Evolutionary conservation across 2,113 vertebrate genomes (phyloP).

Genomic region (Paradisaea rubra): DNA sequence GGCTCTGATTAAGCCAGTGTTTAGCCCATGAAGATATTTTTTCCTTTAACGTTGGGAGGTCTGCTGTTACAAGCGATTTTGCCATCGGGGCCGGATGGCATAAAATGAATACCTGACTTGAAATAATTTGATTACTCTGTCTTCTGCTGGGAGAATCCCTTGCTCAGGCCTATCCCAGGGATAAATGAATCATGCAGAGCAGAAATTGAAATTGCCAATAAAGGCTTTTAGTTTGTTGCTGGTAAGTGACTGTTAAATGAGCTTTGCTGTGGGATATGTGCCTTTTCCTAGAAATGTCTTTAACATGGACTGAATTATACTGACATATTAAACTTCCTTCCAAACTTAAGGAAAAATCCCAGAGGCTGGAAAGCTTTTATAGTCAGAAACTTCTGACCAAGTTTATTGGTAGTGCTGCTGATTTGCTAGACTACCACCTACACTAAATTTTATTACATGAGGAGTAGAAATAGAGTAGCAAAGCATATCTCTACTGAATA

Average conservation of each 20-base stretch:
- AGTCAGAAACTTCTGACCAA: not conserved
- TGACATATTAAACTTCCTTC: not conserved
- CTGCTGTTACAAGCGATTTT: not conserved
- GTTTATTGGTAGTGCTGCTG: not conserved
- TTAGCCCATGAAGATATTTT: not conserved
- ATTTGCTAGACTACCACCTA: not conserved
- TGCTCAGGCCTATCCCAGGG: not conserved
- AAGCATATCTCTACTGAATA: not conserved
- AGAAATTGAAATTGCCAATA: conserved; percentile 9
- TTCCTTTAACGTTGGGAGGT: not conserved
- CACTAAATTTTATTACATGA: not conserved
- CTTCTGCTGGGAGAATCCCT: not conserved
- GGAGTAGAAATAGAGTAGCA: not conserved
- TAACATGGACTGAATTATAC: not conserved
- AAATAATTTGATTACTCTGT: conserved; percentile 32
- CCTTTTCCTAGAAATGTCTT: conserved; percentile 5
- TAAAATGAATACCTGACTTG: not conserved
- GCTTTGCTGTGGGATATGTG: not conserved
- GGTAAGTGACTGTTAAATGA: conserved; percentile 19
- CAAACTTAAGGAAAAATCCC: not conserved
- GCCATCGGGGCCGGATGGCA: not conserved
- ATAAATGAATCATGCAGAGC: not conserved
- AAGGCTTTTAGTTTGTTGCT: not conserved
- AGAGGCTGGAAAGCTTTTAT: not conserved
- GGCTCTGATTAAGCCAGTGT: not conserved